Evolutionary conservation across 2,888 invertebrate genomes (phyloP).

Genomic region (Euclidia mi): DNA sequence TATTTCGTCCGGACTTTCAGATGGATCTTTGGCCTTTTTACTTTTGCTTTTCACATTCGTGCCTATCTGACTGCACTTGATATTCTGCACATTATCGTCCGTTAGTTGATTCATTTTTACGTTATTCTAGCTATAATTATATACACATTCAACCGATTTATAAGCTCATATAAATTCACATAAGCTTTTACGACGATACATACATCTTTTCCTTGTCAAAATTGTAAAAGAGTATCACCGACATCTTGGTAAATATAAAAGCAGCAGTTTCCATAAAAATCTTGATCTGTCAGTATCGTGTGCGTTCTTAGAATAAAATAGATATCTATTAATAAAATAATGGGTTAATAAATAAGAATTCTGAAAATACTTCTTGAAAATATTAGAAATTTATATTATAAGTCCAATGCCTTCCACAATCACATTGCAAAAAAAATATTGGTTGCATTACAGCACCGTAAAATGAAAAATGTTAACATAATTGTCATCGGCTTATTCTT

Average conservation of each 20-base stretch:
- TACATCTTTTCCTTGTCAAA: constrained; percentile 85
- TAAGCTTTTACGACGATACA: constrained; percentile 76
- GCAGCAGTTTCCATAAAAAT: constrained; percentile 68
- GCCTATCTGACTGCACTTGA: constrained; percentile 82
- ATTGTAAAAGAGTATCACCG: constrained; percentile 85
- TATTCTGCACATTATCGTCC: constrained; percentile 80
- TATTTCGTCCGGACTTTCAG: constrained; percentile 76
- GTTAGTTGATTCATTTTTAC: constrained; percentile 83
- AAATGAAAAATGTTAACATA: constrained; percentile 36
- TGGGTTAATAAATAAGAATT: constrained; percentile 65
- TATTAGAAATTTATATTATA: constrained; percentile 70
- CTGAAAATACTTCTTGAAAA: constrained; percentile 73
- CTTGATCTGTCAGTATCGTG: constrained; percentile 62
- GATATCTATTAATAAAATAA: constrained; percentile 62
- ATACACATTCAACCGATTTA: constrained; percentile 81
- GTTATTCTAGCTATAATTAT: constrained; percentile 80
- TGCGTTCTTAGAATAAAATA: constrained; percentile 59
- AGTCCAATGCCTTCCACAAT: constrained; percentile 77
- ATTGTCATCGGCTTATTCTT: constrained; percentile 28
- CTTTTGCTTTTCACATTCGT: constrained; percentile 82
- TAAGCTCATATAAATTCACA: constrained; percentile 76
- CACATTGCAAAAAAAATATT: constrained; percentile 84
- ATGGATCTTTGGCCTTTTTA: constrained; percentile 88
- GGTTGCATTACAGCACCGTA: constrained; percentile 54
- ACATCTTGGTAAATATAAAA: constrained; percentile 84